These are phyloP conservation scores for Coracias cyanogaster DNA, from an alignment of 2,797 vertebrate genomes.

Conservation along the genomic window DNA sequence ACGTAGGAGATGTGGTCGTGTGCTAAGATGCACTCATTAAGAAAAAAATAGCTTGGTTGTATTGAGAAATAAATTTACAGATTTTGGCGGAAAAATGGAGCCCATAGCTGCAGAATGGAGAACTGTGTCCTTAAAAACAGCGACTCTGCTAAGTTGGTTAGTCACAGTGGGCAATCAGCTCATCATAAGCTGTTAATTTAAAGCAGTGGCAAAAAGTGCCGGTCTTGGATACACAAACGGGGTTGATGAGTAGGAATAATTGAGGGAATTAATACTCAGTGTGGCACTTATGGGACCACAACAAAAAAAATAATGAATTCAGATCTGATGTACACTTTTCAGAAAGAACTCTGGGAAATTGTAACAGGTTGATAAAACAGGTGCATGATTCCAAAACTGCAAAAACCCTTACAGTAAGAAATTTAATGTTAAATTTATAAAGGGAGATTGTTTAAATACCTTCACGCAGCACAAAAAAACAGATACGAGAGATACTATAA, in stretches of 20 bases:
- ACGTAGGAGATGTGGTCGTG: neutral
- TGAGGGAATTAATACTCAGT: fast-evolving
- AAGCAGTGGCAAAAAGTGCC: neutral
- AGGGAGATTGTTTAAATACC: neutral
- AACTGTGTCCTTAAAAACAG: neutral
- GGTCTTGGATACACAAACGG: neutral
- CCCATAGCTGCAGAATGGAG: neutral
- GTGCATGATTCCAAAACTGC: neutral
- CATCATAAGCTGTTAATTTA: neutral
- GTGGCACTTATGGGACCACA: neutral
- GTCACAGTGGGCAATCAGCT: neutral
- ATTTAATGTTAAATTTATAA: neutral
- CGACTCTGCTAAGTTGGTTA: neutral
- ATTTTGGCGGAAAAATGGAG: neutral
- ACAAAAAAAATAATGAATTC: neutral
- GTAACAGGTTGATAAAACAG: neutral
- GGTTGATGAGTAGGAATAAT: neutral
- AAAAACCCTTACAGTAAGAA: neutral
- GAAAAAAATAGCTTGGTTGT: neutral
- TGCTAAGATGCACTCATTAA: neutral
- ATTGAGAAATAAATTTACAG: neutral
- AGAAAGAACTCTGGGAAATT: neutral
- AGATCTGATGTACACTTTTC: neutral
- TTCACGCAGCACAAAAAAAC: neutral
- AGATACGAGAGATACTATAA: neutral